These are phyloP conservation scores for Protobothrops mucrosquamatus DNA, from an alignment of 2,113 vertebrate species.

Conservation along the genomic window DNA sequence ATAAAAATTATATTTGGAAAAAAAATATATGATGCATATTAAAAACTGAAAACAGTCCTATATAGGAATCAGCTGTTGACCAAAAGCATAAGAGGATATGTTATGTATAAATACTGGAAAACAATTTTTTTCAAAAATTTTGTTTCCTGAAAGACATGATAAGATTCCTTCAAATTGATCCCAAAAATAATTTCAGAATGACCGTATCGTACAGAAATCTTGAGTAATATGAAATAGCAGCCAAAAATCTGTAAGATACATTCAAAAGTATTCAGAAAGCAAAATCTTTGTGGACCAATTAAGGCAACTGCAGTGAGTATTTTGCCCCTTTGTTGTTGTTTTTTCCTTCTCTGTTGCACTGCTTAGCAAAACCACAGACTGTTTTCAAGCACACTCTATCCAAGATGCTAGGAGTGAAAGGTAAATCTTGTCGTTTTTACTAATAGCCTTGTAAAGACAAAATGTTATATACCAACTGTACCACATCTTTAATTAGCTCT, in stretches of 20 bases:
- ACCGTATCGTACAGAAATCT: neutral
- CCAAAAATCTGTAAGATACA: neutral
- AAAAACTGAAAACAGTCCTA: neutral
- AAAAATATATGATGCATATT: neutral
- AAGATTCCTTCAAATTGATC: neutral
- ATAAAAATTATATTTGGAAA: too few species aligned
- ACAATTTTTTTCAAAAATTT: neutral
- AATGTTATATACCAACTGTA: slow-evolving; percentile 19
- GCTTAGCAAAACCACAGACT: slow-evolving; percentile 16
- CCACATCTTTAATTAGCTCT: slow-evolving; percentile 32
- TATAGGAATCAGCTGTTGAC: neutral
- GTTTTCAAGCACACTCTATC: neutral
- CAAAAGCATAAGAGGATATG: neutral
- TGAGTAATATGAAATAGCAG: neutral
- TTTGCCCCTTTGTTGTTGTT: neutral
- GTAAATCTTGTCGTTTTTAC: slow-evolving; percentile 26
- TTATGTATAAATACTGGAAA: neutral
- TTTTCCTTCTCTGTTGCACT: neutral
- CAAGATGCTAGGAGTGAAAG: slow-evolving; percentile 36
- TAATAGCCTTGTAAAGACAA: slow-evolving; percentile 35
- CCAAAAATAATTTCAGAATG: neutral
- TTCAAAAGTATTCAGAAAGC: neutral
- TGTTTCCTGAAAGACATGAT: neutral
- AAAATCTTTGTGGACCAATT: neutral
- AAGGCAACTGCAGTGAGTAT: neutral